phyloP scores from a whole-genome alignment of 2,888 invertebrate species.

The Allacma fusca region DNA sequence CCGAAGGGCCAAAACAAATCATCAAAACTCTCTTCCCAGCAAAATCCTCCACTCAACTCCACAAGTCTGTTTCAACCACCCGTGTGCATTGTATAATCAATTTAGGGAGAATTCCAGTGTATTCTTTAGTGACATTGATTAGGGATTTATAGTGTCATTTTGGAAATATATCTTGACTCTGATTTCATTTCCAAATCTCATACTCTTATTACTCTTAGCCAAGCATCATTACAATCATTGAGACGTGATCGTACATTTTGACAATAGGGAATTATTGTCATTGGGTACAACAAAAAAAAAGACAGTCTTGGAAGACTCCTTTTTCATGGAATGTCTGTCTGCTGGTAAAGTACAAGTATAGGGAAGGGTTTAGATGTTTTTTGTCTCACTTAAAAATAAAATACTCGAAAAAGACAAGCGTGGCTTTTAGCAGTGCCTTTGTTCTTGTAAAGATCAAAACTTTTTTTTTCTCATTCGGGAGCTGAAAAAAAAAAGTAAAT shows the following conservation, averaged over 20 bases:
- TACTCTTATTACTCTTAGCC: too few species aligned
- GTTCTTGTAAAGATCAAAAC: background rate
- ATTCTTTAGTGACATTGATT: too few species aligned
- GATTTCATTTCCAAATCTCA: too few species aligned
- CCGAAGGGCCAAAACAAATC: background rate
- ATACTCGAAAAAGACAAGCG: slow-evolving; percentile 16
- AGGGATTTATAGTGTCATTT: too few species aligned
- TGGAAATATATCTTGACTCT: too few species aligned
- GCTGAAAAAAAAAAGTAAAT: background rate
- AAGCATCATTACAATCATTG: background rate
- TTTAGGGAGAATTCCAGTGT: background rate
- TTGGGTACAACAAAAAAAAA: too few species aligned
- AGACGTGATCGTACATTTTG: background rate
- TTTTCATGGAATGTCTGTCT: background rate
- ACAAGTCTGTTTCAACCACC: background rate
- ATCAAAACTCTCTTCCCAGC: background rate
- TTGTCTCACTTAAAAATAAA: background rate
- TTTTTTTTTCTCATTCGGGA: too few species aligned
- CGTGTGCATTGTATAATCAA: background rate
- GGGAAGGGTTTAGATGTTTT: too few species aligned
- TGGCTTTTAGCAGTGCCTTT: slow-evolving; percentile 9
- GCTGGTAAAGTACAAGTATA: background rate
- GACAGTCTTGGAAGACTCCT: too few species aligned
- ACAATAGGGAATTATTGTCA: background rate
- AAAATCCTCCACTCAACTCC: background rate